Conservation (phyloP, 2,888 invertebrate genomes). For the Trichopoda pennipes region DNA sequence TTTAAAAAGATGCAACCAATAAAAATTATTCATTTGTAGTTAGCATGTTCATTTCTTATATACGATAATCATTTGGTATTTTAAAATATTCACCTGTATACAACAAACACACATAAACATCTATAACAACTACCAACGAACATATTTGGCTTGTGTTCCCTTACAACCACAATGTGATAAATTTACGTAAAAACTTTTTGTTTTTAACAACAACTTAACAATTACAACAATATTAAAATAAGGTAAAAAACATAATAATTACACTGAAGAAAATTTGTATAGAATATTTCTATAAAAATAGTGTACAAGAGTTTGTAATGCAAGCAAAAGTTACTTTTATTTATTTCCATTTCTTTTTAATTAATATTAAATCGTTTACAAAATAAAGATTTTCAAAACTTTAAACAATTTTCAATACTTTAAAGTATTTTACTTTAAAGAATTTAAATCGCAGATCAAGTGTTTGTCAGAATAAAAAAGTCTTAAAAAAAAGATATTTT, state of each 20-base stretch:
- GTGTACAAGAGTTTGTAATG: no score
- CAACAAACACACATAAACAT: neutral
- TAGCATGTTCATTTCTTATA: slow-evolving; percentile 56
- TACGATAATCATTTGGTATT: slow-evolving; percentile 65
- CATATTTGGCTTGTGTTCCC: slow-evolving; percentile 13
- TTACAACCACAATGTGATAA: slow-evolving; percentile 56
- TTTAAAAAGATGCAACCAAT: slow-evolving; percentile 34
- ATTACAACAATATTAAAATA: slow-evolving; percentile 32
- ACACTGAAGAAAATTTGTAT: neutral
- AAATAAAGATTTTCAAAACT: no score
- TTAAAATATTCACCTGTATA: slow-evolving; percentile 51
- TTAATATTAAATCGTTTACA: no score
- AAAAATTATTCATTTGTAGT: slow-evolving; percentile 41
- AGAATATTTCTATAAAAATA: no score
- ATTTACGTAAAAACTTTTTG: slow-evolving; percentile 51
- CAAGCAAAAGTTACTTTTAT: no score
- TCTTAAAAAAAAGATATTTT: no score
- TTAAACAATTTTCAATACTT: no score
- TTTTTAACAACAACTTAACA: slow-evolving; percentile 26
- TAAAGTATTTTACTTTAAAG: no score
- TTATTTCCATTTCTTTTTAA: no score
- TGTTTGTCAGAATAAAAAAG: no score
- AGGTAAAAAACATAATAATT: neutral
- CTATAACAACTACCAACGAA: neutral
- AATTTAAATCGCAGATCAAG: no score